Percentiles rank a stretch among this genome's conserved stretches.
Conservation (phyloP, 2,797 vertebrate genomes). For the Knipowitschia caucasica region DNA sequence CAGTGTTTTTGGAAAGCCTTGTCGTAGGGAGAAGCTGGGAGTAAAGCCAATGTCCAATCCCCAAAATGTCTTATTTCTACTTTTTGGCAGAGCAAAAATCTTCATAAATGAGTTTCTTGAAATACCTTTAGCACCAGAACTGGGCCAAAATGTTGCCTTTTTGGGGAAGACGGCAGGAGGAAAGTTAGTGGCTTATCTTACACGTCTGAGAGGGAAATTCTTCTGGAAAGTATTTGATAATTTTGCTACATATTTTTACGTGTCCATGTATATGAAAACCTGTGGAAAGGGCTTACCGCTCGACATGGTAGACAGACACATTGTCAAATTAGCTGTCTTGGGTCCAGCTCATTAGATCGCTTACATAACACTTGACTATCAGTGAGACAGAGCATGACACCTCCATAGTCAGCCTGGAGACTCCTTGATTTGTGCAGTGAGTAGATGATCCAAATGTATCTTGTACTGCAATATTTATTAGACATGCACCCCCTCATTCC, state of each 20-base stretch:
- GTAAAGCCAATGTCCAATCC: constrained; percentile 38
- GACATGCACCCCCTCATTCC: constrained; percentile 61
- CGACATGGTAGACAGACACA: too few relatives aligned
- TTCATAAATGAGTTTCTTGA: constrained; percentile 41
- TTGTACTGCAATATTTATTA: constrained; percentile 68
- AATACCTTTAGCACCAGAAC: constrained; percentile 38
- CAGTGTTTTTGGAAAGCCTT: constrained; percentile 15
- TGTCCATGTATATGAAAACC: too few relatives aligned
- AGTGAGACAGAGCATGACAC: constrained; percentile 50
- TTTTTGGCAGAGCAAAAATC: constrained; percentile 55
- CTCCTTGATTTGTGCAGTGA: constrained; percentile 63
- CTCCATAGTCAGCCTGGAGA: constrained; percentile 50
- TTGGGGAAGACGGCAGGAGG: constrained; percentile 19
- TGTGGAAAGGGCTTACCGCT: too few relatives aligned
- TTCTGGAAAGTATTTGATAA: too few relatives aligned
- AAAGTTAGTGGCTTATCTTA: not conserved
- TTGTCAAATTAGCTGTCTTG: too few relatives aligned
- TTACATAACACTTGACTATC: too few relatives aligned
- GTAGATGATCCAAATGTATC: constrained; percentile 66
- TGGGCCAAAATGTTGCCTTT: constrained; percentile 38
- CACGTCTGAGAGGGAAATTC: not conserved
- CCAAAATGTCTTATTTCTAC: constrained; percentile 60
- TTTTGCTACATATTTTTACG: too few relatives aligned
- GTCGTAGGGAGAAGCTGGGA: too few relatives aligned
- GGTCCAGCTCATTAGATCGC: too few relatives aligned